Conservation (phyloP, 2,113 vertebrate genomes). For the Lipophrys pholis region DNA sequence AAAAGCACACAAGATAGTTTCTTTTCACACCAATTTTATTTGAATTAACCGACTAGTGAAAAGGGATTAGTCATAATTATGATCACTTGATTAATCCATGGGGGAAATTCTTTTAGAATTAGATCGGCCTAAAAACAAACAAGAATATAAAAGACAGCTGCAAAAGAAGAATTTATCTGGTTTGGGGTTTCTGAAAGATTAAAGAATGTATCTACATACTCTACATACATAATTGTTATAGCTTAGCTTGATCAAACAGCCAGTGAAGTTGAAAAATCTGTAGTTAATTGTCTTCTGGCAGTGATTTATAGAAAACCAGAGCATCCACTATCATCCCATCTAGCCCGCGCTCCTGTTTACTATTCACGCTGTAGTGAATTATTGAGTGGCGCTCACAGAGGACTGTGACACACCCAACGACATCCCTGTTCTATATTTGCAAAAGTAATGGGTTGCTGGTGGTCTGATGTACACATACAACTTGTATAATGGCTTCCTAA, state of each 20-base stretch:
- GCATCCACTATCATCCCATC: constrained; percentile 20
- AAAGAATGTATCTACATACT: not conserved
- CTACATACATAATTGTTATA: not conserved
- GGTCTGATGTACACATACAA: constrained; percentile 35
- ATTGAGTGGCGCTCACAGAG: constrained; percentile 54
- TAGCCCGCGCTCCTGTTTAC: constrained; percentile 36
- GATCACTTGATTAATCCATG: too few species aligned
- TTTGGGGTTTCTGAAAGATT: not conserved
- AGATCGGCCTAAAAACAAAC: not conserved
- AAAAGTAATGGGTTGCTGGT: constrained; percentile 52
- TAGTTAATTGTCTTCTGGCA: constrained; percentile 2
- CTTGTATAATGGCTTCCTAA: constrained; percentile 47
- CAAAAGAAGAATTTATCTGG: not conserved
- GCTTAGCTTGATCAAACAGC: constrained; percentile 21
- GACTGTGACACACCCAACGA: constrained; percentile 26
- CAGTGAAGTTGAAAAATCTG: constrained; percentile 26
- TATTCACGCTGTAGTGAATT: constrained; percentile 60
- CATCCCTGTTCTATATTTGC: constrained; percentile 53
- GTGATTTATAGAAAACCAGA: constrained; percentile 28
- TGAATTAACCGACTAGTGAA: not conserved
- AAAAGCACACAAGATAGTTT: not conserved
- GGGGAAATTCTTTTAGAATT: too few species aligned
- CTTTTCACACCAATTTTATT: not conserved
- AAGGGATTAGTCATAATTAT: not conserved
- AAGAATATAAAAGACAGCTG: not conserved